Evolutionary conservation across 2,888 invertebrate species (phyloP).

Genomic region (Macrophya annulata): DNA sequence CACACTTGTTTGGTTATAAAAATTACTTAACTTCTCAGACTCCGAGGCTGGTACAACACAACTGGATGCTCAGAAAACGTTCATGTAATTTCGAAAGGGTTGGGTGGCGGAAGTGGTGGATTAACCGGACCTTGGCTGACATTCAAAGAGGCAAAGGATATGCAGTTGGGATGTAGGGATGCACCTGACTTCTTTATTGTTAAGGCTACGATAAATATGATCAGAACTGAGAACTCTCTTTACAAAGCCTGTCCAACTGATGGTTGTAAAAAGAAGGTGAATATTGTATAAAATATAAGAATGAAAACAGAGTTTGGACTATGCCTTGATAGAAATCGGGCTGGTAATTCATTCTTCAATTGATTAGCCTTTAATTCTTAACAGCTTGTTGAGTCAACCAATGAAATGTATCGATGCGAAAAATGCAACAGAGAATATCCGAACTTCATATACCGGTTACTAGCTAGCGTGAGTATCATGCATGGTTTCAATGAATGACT

Average conservation of each 20-base stretch:
- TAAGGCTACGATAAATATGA: slow-evolving; percentile 89
- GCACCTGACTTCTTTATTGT: slow-evolving; percentile 91
- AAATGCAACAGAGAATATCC: slow-evolving; percentile 94
- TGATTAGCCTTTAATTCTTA: slow-evolving; percentile 53
- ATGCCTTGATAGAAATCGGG: neutral
- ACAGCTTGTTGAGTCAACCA: slow-evolving; percentile 91
- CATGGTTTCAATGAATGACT: neutral
- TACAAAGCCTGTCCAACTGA: slow-evolving; percentile 96
- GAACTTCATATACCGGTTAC: slow-evolving; percentile 92
- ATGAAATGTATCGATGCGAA: slow-evolving; percentile 95
- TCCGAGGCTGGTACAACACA: slow-evolving; percentile 96
- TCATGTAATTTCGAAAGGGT: slow-evolving; percentile 81
- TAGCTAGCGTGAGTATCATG: slow-evolving; percentile 86
- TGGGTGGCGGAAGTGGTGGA: slow-evolving; percentile 79
- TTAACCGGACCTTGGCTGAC: slow-evolving; percentile 86
- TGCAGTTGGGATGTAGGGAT: slow-evolving; percentile 87
- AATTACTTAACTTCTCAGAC: slow-evolving; percentile 66
- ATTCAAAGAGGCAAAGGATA: slow-evolving; percentile 87
- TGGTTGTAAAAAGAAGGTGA: slow-evolving; percentile 95
- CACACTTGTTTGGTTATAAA: neutral
- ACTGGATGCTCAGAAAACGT: slow-evolving; percentile 85
- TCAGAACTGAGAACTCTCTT: slow-evolving; percentile 91
- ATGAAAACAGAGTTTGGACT: slow-evolving; percentile 22
- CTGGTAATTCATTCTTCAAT: slow-evolving; percentile 1
- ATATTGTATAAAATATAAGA: slow-evolving; percentile 9